A percentile compares a stretch with the other conserved stretches of the same genome.
phyloP scores from a whole-genome alignment of 2,797 vertebrate genomes.

The Gymnothorax javanicus region DNA sequence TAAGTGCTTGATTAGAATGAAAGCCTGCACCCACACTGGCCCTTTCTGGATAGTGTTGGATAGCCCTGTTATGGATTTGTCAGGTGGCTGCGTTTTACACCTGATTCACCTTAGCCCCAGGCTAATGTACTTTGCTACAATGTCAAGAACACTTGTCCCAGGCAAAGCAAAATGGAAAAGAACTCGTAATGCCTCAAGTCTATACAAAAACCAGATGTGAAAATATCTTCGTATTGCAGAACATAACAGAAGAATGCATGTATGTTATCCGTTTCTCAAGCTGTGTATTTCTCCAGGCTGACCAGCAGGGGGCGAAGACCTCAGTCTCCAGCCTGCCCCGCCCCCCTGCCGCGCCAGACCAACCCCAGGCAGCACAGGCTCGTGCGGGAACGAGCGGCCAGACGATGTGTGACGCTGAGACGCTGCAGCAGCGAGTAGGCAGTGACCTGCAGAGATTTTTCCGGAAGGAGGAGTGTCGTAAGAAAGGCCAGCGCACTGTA shows the following conservation, averaged over 20 bases:
- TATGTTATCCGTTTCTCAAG: not conserved
- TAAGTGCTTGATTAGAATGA: no score
- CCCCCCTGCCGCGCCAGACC: not conserved
- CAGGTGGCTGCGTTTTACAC: no score
- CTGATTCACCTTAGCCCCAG: no score
- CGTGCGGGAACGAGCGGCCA: conserved; percentile 73
- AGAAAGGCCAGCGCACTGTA: conserved; percentile 42
- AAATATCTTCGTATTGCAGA: no score
- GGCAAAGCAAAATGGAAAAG: no score
- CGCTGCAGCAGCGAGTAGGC: conserved; percentile 61
- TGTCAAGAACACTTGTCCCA: no score
- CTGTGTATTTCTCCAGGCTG: conserved; percentile 38
- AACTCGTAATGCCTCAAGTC: no score
- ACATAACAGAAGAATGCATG: not conserved
- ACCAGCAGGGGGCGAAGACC: conserved; percentile 25
- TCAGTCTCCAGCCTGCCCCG: not conserved
- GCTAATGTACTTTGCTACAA: no score
- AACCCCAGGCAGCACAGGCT: conserved; percentile 53
- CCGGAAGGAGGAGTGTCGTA: not conserved
- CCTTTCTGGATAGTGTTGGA: no score
- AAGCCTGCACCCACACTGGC: no score
- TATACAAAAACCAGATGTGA: no score
- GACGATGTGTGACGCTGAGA: conserved; percentile 67
- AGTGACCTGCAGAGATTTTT: conserved; percentile 58
- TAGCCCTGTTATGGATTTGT: no score